Base-by-base conservation (phyloP, 2,113 vertebrate species). In the Albula goreensis region DNA sequence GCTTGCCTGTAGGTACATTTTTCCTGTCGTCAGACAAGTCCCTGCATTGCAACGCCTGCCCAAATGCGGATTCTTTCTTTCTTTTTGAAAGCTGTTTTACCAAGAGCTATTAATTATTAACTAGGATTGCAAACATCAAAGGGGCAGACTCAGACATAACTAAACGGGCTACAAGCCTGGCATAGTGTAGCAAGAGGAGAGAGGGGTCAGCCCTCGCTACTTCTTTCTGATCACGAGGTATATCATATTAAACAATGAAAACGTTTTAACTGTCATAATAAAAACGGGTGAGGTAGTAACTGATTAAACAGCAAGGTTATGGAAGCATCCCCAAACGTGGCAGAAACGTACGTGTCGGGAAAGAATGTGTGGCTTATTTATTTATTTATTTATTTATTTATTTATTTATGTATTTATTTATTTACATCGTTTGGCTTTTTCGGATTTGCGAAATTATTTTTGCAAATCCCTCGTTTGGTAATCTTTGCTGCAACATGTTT, bases 81-180 rank as follows among this genome's bases (percentile, higher is more conserved):
- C 91, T 92, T 92, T 91, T 93, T 88, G 77, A 87, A 94, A 91
- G 86, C 85, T 89, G 87, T 94, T 94, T 95, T 92, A 94, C 92
- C 85, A 87, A 92, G 85, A 90, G 91, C 93, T 91, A 90, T 93
- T 93, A 92, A 94, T 92, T 94, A 94, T 95, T 94, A 93, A 93
- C 92, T 52, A 91, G 92, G 92, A 95, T 95, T 66, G 53, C 93
- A 57, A 87, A 94, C 95, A 93, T 97, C 95, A 96, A 96, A 96
- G 93, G 86, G 79, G 87, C 89, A 85, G 90, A 90, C 91, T 89
- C 89, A 88, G 87, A 89, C 92, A 89, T 92, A 93, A 93, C 92
- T 90, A 90, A 90, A 92, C 84, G 90, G 86, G 90, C 87, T 89
- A 89, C 90, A 74, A 87, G 90, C 86, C 85, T 89, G 89, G 89